Base-by-base conservation (phyloP, 2,113 vertebrate species). In the Corythornis cristatus region DNA sequence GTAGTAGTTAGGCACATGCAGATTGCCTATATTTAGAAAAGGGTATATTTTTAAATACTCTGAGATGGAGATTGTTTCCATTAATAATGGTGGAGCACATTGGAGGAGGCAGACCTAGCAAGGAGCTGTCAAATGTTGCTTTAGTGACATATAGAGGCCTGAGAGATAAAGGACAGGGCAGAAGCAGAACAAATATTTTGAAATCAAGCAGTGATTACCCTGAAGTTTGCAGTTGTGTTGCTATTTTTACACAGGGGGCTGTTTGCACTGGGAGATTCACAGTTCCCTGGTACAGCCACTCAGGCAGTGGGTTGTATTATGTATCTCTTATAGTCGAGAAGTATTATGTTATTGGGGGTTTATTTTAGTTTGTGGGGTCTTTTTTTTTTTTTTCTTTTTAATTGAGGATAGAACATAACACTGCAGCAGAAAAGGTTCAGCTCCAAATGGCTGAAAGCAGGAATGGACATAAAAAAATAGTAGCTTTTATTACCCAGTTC, bases 1-100 rank as follows among this genome's bases (percentile, higher is more conserved):
- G 94, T 95, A 95, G 96, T 97, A 97, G 97, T 96, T 96, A 92
- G 97, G 93, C 93, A 96, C 96, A 97, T 60, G 93, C 85, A 91
- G 96, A 89, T 96, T 96, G 97, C 93, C 98, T 53, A 76, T 73
- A 90, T 95, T 96, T 98, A 98, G 98, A 96, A 95, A 97, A 96
- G 65, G 83, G 89, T 91, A 64, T 96, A 94, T 96, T 96, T 94
- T 96, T 93, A 94, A 93, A 87, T 83, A 87, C 92, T 77, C 93
- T 7, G 95, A 95, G 93, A 91, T 90, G 93, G 89, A 96, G 97
- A 97, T 96, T 97, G 97, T 97, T 98, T 71, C 94, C 96, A 98
- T 98, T 98, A 97, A 94, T 96, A 96, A 97, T 94, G 94, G 92
- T 92, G 93, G 82, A 95, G 84, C 91, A 62, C 78, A 70, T 13